Evolutionary conservation across 2,888 invertebrate species (phyloP).

Genomic region (Lamellibrachia columna): DNA sequence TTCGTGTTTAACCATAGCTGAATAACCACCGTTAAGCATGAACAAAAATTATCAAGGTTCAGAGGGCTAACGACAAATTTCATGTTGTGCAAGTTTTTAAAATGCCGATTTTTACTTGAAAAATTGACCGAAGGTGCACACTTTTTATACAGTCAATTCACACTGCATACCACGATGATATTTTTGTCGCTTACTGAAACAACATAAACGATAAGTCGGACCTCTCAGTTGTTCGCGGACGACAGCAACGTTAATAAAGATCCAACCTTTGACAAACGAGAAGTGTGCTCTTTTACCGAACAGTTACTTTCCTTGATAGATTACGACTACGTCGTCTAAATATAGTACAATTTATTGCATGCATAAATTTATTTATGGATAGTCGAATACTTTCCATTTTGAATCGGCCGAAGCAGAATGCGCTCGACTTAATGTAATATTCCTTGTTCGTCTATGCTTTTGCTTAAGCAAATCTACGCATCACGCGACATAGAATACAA

Average conservation of each 20-base stretch:
- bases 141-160: neutral
- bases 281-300: neutral
- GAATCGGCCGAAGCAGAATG: neutral
- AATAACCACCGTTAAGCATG: too few relatives aligned
- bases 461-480: neutral
- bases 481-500: neutral
- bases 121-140: neutral
- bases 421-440: neutral
- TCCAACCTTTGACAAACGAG: neutral
- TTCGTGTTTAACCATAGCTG: too few relatives aligned
- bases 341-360: neutral
- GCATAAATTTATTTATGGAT: constrained; percentile 1
- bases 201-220: neutral
- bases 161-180: neutral
- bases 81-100: neutral
- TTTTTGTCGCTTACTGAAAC: neutral
- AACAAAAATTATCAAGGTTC: neutral
- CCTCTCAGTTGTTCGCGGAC: neutral
- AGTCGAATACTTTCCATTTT: neutral
- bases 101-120: too few relatives aligned
- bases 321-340: neutral
- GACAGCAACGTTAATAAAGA: neutral
- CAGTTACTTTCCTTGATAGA: neutral
- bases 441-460: neutral
- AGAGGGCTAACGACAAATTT: neutral